Conservation (phyloP, 2,113 vertebrate species). For the Sminthopsis crassicaudata region DNA sequence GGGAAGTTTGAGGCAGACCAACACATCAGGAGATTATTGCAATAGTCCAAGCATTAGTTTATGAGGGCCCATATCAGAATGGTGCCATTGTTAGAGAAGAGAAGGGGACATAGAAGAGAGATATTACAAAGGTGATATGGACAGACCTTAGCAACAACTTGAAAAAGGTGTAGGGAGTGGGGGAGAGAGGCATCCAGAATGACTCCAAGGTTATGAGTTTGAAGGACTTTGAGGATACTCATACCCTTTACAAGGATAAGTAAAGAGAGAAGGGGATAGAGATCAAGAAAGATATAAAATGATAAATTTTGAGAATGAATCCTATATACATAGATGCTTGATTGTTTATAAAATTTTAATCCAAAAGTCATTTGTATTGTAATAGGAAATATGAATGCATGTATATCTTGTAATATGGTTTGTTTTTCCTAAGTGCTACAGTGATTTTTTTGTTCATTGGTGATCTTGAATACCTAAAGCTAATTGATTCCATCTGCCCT, state of each 20-base stretch:
- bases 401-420: neutral
- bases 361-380: neutral
- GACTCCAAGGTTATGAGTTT: neutral
- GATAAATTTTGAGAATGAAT: neutral
- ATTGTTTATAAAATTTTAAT: neutral
- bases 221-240: neutral
- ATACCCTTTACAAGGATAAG: neutral
- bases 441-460: neutral
- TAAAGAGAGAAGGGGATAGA: neutral
- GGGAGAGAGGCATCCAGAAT: neutral
- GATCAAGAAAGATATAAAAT: neutral
- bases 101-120: neutral
- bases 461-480: neutral
- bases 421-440: neutral
- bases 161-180: neutral
- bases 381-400: neutral
- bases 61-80: neutral
- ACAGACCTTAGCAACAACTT: neutral
- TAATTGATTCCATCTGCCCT: neutral
- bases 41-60: neutral
- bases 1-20: neutral
- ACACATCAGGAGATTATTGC: neutral
- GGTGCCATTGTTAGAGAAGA: neutral
- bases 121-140: neutral
- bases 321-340: neutral